A percentile compares a stretch with the other conserved stretches of the same genome.
Evolutionary conservation across 1,140 invertebrate genomes (phyloP).

Genomic region (Papilio aristodemus): DNA sequence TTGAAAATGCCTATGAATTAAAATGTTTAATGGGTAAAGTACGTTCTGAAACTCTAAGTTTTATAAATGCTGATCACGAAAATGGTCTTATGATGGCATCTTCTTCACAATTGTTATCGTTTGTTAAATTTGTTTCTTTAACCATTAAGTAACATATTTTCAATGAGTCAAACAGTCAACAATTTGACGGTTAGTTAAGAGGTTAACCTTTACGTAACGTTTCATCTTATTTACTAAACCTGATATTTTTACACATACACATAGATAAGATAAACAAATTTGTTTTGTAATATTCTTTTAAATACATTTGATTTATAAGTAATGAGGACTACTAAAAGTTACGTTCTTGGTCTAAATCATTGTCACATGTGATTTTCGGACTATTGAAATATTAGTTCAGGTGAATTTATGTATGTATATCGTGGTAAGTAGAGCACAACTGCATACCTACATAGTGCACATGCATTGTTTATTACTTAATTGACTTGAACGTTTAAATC

Average conservation of each 20-base stretch:
- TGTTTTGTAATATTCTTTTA: background rate
- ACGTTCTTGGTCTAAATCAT: no score
- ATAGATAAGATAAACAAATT: background rate
- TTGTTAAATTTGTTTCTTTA: no score
- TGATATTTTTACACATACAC: background rate
- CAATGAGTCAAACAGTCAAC: no score
- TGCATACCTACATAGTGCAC: background rate
- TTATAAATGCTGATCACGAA: background rate
- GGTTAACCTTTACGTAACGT: background rate
- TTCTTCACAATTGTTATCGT: constrained; percentile 2
- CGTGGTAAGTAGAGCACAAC: background rate
- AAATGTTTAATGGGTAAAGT: no score
- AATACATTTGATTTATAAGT: no score
- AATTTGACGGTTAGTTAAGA: constrained; percentile 2
- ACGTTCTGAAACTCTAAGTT: background rate
- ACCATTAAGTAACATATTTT: no score
- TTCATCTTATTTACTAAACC: background rate
- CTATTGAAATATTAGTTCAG: no score
- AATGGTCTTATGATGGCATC: background rate
- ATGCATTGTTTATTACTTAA: constrained; percentile 24
- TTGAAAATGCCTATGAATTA: no score
- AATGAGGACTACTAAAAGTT: no score
- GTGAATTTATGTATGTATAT: background rate
- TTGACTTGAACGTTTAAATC: constrained; percentile 17
- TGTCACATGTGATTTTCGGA: no score